Evolutionary conservation across 2,888 invertebrate species (phyloP), one percentile per base, ranked within the genome.

Genomic region (Chrysina gloriosa): DNA sequence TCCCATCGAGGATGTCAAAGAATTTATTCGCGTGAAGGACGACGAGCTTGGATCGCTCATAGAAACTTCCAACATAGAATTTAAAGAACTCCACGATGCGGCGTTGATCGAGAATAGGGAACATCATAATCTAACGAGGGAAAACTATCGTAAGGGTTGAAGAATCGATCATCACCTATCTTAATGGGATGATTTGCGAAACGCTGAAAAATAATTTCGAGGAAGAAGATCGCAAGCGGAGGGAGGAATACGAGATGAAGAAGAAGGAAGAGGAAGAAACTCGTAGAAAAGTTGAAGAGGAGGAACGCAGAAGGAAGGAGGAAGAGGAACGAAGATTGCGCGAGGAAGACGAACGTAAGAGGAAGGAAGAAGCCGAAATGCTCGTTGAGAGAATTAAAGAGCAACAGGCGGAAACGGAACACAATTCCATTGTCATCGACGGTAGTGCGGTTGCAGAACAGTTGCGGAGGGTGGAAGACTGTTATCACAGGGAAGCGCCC

Each of bases 1-100:
- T 36, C 68, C 68, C 1, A 25, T 69, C 11, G 68, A 69, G 16
- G 65, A 69, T 14, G n/a, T 69, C 21, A 65, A 65, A 47, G 68
- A 65, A 48, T 68, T 56, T 7, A 36, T 52, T 25, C 58, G 58
- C 2, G 58, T 58, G 1, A 39, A 42, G 42, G 58, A 42, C 21
- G 68, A 68, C 25, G 65, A 65, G 9, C 31, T 65, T 11, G 31
- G 50, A 7, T 21, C 19, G 6, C 23, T 69, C 23, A 42, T 65
- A 2, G 50, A 21, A 50, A 31, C 7, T 2, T 47, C 50, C 11
- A 56, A n/a, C 39, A 23, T 6, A 9, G 58, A 65, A 31, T 50
- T 65, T 9, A 36, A 29, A 25, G 25, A 50, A 14, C 29, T 61
- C 9, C 56, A 42, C 2, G n/a, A 16, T 21, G 16, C n/a, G 23